Percentiles rank a stretch among this genome's conserved stretches.
These are phyloP conservation scores for Botia almorhae DNA, from an alignment of 2,797 vertebrate genomes.

Conservation along the genomic window DNA sequence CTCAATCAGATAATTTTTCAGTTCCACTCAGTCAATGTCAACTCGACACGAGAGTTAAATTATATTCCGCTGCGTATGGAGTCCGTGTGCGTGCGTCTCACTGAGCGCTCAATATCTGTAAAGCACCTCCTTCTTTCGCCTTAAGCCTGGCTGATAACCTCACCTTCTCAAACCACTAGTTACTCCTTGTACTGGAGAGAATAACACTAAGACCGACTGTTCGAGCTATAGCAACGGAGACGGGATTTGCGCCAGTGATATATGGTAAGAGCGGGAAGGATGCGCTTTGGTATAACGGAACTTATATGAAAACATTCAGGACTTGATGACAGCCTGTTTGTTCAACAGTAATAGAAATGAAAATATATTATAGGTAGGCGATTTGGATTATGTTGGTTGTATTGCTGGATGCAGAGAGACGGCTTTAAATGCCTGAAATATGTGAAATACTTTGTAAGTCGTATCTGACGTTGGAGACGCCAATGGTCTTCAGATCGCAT, in stretches of 20 bases:
- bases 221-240: neutral
- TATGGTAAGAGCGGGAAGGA: constrained; percentile 23
- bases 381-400: neutral
- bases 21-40: neutral
- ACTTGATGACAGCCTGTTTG: neutral
- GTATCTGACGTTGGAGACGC: neutral
- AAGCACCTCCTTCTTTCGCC: constrained; percentile 46
- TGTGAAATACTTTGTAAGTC: constrained; percentile 1
- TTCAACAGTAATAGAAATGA: neutral
- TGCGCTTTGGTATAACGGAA: neutral
- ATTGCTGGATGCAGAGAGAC: neutral
- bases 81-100: neutral
- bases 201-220: neutral
- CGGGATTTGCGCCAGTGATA: neutral
- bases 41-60: neutral
- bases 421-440: neutral
- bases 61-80: neutral
- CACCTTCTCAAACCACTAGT: constrained; percentile 25
- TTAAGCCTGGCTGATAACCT: constrained; percentile 37
- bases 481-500: neutral
- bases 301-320: constrained; percentile 5
- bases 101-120: neutral
- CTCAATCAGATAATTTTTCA: neutral
- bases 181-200: neutral
- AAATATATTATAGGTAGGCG: neutral